Conservation (phyloP, 2,113 vertebrate genomes). For the Chiloscyllium plagiosum region DNA sequence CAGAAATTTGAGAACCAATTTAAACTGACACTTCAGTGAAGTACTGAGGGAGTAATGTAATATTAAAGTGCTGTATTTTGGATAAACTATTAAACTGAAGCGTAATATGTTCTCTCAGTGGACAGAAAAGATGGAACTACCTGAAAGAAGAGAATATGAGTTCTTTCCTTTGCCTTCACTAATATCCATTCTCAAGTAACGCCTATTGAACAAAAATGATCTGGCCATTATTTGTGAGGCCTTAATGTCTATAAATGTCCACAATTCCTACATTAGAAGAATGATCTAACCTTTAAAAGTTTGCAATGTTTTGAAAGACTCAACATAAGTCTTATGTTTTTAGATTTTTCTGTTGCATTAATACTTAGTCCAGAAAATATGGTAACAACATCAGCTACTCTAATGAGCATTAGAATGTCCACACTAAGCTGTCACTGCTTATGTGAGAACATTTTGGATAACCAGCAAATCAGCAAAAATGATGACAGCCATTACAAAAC, state of each 20-base stretch:
- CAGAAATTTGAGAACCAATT: too few relatives aligned
- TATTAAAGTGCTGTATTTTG: too few relatives aligned
- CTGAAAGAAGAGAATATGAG: not conserved
- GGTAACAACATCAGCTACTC: not conserved
- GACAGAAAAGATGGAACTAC: not conserved
- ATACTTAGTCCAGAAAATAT: not conserved
- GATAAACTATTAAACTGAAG: not conserved
- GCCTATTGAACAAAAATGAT: not conserved
- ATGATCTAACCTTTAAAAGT: too few relatives aligned
- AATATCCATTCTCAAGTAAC: not conserved
- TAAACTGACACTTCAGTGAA: too few relatives aligned
- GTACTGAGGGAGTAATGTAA: too few relatives aligned
- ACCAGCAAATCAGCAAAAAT: not conserved
- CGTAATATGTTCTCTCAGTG: not conserved
- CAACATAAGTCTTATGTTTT: not conserved
- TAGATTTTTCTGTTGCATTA: too few relatives aligned
- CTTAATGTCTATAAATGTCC: not conserved
- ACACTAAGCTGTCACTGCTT: not conserved
- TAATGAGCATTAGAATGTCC: not conserved
- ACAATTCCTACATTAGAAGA: too few relatives aligned
- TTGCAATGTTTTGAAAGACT: not conserved
- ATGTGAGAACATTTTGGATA: not conserved
- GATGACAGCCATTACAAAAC: not conserved
- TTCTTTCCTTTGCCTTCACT: not conserved
- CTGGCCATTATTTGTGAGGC: too few relatives aligned